phyloP scores from a whole-genome alignment of 2,888 invertebrate genomes.

The Rotaria sp. region DNA sequence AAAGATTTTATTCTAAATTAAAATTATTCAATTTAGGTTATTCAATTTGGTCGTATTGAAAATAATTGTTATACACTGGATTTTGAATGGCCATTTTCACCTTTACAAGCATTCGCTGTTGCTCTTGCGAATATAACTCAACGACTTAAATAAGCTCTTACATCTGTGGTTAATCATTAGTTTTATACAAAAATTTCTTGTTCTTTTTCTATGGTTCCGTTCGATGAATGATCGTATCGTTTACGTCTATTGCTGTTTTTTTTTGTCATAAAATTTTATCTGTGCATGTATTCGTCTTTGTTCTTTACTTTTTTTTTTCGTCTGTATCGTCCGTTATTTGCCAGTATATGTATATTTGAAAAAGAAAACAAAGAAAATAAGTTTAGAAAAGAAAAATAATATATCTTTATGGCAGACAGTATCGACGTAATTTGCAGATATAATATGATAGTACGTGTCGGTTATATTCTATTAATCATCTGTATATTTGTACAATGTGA shows the following conservation, averaged over 20 bases:
- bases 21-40: conserved; percentile 66
- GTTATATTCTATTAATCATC: background rate
- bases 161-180: conserved; percentile 40
- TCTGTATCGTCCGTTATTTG: background rate
- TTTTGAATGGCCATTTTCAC: conserved; percentile 96
- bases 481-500: background rate
- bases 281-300: background rate
- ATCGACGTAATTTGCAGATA: background rate
- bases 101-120: conserved; percentile 93
- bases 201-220: conserved; percentile 28
- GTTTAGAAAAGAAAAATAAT: background rate
- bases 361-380: background rate
- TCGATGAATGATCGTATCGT: background rate
- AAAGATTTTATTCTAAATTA: no score
- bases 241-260: background rate
- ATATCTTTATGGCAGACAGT: background rate
- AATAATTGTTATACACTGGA: conserved; percentile 96
- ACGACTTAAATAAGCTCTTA: conserved; percentile 67
- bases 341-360: conserved; percentile 3
- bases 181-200: conserved; percentile 39
- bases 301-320: background rate
- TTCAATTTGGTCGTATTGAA: conserved; percentile 98
- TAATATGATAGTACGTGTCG: background rate
- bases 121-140: conserved; percentile 92
- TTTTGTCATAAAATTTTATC: background rate